Base-by-base conservation (phyloP, 2,797 vertebrate genomes). In the Rhinophrynus dorsalis region DNA sequence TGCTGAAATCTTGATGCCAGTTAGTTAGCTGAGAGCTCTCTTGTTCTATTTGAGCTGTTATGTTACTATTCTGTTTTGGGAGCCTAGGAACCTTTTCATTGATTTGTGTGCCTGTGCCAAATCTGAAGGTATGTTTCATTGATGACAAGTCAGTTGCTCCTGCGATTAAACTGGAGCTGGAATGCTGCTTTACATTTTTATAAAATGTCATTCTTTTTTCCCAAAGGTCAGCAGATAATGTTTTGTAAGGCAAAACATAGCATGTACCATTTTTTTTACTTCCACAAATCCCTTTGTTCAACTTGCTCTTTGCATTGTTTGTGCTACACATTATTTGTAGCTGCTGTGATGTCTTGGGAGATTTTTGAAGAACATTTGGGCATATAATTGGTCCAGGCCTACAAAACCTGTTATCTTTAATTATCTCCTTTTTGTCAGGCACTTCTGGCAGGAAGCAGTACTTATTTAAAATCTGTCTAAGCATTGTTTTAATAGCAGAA, bases 181-280 rank as follows among this genome's bases (percentile, higher is more conserved):
- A 27, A 18, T 8, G 1, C 6, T 50, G 32, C 15, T 35, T 20
- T 21, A 66, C 60, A 12, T 2, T 18, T 29, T 32, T 76, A 11
- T 54, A 23, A 30, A 68, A 35, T 56, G 27, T 69, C 20, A 45
- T 57, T 61, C 74, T 73, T 26, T 74, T 77, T 12, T 69, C 65
- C 75, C 75, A 80, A 0, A 37, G n/a, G 17, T 45, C 52, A 73
- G 27, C 67, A 48, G 67, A 42, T 44, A 80, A 32, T 5, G 48
- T 66, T 57, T 76, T 65, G 12, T 67, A 80, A 21, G 67, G 45
- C 18, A 56, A 27, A 18, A 24, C 27, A 7, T 42, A 50, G 7
- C 3, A 6, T 23, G 55, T 6, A 12, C 6, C 33, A 1, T 33
- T 38, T n/a, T 26, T 24, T 20, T 70, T 18, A 5, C 12, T 21